Evolutionary conservation across 2,113 vertebrate genomes (phyloP).

Genomic region (Aythya baeri): DNA sequence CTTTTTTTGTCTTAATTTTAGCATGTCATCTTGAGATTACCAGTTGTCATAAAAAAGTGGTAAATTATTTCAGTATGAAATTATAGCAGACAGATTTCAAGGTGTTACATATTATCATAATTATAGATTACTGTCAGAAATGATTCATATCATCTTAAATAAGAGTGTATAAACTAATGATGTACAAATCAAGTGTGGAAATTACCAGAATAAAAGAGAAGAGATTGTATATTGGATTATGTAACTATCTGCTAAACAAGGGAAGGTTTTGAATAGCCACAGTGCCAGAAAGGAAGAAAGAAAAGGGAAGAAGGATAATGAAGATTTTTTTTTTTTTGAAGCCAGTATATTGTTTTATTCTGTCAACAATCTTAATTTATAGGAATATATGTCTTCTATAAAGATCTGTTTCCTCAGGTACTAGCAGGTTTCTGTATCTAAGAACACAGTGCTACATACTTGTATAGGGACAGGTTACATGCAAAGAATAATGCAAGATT

Average conservation of each 20-base stretch:
- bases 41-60: neutral
- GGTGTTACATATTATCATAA: fast-evolving
- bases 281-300: neutral
- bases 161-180: neutral
- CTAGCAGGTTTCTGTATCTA: neutral
- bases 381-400: neutral
- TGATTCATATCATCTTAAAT: neutral
- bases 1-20: neutral
- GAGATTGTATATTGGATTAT: neutral
- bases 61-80: neutral
- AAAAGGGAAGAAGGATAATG: neutral
- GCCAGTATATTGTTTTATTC: neutral
- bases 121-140: neutral
- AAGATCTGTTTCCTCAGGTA: neutral
- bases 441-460: neutral
- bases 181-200: neutral
- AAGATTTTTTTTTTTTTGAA: neutral
- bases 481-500: neutral
- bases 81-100: neutral
- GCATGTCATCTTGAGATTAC: neutral
- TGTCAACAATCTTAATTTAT: neutral
- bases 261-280: neutral
- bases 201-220: neutral
- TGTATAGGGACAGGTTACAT: neutral
- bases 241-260: neutral